Evolutionary conservation across 2,113 vertebrate species (phyloP).

Genomic region (Emydura subglobosa): DNA sequence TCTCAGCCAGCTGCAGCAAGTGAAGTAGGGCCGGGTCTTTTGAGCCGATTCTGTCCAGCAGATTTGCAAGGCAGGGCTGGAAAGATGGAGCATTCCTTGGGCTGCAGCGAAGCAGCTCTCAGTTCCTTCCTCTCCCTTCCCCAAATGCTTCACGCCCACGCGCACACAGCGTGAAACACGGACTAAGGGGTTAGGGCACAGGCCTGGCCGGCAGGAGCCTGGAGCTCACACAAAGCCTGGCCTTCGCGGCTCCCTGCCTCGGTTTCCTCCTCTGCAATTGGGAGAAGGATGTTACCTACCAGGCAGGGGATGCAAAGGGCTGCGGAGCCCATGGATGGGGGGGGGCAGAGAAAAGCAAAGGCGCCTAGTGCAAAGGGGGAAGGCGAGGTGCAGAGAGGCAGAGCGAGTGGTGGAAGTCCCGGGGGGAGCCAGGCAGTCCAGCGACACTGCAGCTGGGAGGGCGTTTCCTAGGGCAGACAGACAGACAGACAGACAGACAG

Average conservation of each 20-base stretch:
- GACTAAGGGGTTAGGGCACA: not conserved
- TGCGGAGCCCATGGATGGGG: not conserved
- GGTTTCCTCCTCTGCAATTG: not conserved
- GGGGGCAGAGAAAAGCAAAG: not conserved
- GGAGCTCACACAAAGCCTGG: not conserved
- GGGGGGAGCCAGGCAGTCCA: not conserved
- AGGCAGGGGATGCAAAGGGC: not conserved
- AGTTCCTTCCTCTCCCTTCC: not conserved
- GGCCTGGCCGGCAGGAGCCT: not conserved
- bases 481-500: too few relatives aligned
- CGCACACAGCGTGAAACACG: fast-evolving
- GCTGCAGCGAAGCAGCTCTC: not conserved
- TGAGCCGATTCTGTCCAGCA: not conserved
- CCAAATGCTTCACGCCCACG: not conserved
- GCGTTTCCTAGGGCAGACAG: too few relatives aligned
- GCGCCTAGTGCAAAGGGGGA: not conserved
- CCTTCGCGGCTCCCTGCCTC: not conserved
- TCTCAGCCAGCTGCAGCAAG: not conserved
- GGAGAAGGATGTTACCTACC: not conserved
- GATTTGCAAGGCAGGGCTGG: not conserved
- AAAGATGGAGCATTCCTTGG: not conserved
- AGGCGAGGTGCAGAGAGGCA: not conserved
- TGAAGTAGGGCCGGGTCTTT: not conserved
- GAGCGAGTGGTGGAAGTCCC: too few relatives aligned
- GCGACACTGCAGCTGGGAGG: too few relatives aligned